A percentile compares a stretch with the other conserved stretches of the same genome.
Conservation (phyloP, 2,113 vertebrate genomes). For the Laticauda laticaudata region DNA sequence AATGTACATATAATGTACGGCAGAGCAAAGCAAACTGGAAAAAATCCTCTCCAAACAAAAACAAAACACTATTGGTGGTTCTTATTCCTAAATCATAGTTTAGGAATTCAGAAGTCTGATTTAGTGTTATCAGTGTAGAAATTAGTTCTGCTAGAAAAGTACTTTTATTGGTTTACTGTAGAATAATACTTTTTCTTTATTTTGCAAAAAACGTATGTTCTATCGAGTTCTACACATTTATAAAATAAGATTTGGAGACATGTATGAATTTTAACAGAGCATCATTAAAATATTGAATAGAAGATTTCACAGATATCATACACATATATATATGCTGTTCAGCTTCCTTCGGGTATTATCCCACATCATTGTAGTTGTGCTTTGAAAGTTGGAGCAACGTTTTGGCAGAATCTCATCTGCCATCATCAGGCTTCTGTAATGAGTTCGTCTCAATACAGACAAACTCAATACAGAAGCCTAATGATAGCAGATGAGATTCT, state of each 20-base stretch:
- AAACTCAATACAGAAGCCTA: too few species aligned
- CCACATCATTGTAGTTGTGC: too few species aligned
- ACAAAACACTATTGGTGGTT: slow-evolving; percentile 29
- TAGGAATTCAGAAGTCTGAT: slow-evolving; percentile 46
- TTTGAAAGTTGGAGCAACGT: too few species aligned
- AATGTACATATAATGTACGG: slow-evolving; percentile 29
- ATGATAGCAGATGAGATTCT: too few species aligned
- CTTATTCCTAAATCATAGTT: slow-evolving; percentile 55
- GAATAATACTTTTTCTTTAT: slow-evolving; percentile 41
- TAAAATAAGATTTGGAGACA: slow-evolving; percentile 47
- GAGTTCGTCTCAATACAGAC: too few species aligned
- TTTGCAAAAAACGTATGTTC: slow-evolving; percentile 43
- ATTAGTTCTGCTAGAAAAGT: slow-evolving; percentile 57
- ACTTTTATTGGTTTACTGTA: slow-evolving; percentile 44
- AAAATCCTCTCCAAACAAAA: background rate
- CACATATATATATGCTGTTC: too few species aligned
- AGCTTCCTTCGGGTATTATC: too few species aligned
- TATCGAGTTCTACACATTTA: slow-evolving; percentile 47
- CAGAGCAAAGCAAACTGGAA: slow-evolving; percentile 42
- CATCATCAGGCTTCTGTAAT: too few species aligned
- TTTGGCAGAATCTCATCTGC: too few species aligned
- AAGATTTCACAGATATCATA: slow-evolving; percentile 1
- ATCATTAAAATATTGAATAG: slow-evolving; percentile 46
- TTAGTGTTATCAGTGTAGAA: slow-evolving; percentile 57
- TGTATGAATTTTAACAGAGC: slow-evolving; percentile 13